Conservation (phyloP, 2,888 invertebrate genomes). For the Xanthia togata region DNA sequence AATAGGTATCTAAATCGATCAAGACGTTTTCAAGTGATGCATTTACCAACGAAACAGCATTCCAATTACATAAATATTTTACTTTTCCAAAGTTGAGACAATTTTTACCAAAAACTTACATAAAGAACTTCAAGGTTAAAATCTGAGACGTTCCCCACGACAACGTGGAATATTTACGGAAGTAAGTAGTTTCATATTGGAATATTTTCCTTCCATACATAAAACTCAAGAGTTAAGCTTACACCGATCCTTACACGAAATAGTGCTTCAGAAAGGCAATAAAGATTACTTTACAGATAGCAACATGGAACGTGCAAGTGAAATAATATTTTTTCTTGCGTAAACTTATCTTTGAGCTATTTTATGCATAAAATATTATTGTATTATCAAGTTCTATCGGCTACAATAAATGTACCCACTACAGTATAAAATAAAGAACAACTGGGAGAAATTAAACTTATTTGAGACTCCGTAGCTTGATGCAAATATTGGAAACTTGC, state of each 20-base stretch:
- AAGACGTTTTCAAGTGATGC: too few relatives aligned
- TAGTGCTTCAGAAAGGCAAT: conserved; percentile 52
- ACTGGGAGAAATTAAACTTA: not conserved
- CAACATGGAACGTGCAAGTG: conserved; percentile 36
- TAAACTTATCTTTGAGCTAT: conserved; percentile 47
- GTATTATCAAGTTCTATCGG: conserved; percentile 17
- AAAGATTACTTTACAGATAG: conserved; percentile 57
- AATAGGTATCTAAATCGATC: too few relatives aligned
- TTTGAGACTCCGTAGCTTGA: too few relatives aligned
- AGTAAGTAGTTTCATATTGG: not conserved
- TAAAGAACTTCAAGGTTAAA: not conserved
- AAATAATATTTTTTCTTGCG: conserved; percentile 50
- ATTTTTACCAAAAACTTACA: not conserved
- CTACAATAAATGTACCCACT: conserved; percentile 6
- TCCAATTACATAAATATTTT: too few relatives aligned
- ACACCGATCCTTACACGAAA: conserved; percentile 42
- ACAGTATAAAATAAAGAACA: not conserved
- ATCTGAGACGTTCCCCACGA: not conserved
- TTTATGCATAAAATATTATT: conserved; percentile 43
- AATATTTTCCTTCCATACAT: conserved; percentile 32
- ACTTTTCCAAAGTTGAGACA: not conserved
- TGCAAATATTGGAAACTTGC: not conserved
- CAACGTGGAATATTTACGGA: conserved; percentile 12
- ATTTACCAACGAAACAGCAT: too few relatives aligned
- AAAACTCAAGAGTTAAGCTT: conserved; percentile 31